Base-by-base conservation (phyloP, 2,113 vertebrate genomes). In the Anoura caudifer region DNA sequence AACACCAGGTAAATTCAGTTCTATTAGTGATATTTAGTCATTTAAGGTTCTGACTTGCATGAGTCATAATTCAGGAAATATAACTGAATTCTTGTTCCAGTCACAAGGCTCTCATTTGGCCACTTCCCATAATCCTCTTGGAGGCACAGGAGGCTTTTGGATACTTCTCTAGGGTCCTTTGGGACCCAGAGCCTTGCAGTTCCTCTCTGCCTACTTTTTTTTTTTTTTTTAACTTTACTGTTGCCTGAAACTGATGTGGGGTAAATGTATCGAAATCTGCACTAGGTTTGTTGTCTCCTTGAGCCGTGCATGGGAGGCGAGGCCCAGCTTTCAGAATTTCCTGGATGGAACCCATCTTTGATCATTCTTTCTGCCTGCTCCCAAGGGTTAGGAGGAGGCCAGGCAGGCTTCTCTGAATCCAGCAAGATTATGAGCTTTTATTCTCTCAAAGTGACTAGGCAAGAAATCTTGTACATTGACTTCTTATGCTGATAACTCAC, bases 1-100 rank as follows among this genome's bases (percentile, higher is more conserved):
- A 87, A 41, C 50, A 86, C 82, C 56, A 63, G 50, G 28, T 91
- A 75, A 96, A 88, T 91, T 90, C 31, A 88, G 38, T 75, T 80
- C 41, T 56, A n/a, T 83, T 67, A 93, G 17, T 38, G 36, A 91
- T 70, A 28, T 14, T 95, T 24, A 75, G 31, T 54, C 15, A 12
- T 52, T 84, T 89, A 67, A 86, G 7, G 43, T 54, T 92, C 77
- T 38, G 20, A 73, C n/a, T 84, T 13, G 4, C 26, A 41, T 45
- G 31, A 79, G 45, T 80, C 3, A 0, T 13, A 72, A 9, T 87
- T 83, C 45, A 81, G 77, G 31, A 94, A 86, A 52, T 65, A 77
- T 80, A 15, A 54, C 13, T 79, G n/a, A 82, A 79, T 83, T 73
- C 38, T 9, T 59, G 26, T 16, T 84, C 17, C 31, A 63, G 20